Evolutionary conservation across 2,888 invertebrate species (phyloP).

Genomic region (Clistopyga incitator): DNA sequence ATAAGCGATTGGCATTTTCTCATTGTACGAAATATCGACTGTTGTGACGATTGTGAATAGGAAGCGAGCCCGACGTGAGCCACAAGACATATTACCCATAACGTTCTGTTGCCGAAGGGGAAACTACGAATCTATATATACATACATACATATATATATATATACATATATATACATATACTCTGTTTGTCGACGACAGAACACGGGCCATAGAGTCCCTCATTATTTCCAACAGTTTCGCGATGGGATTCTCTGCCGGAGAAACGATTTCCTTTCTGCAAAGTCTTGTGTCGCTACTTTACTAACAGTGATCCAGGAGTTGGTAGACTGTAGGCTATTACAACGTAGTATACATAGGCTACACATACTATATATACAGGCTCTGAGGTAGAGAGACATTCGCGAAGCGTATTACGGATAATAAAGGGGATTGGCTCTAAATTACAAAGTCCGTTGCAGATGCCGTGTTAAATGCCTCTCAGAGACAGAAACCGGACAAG

Average conservation of each 20-base stretch:
- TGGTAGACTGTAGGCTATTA: background rate
- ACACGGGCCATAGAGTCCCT: constrained; percentile 42
- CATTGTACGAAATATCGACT: constrained; percentile 13
- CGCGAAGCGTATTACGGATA: constrained; percentile 75
- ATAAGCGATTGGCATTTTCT: background rate
- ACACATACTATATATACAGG: background rate
- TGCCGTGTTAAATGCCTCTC: constrained; percentile 78
- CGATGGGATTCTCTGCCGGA: constrained; percentile 35
- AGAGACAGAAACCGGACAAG: constrained; percentile 74
- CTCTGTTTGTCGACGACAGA: constrained; percentile 56
- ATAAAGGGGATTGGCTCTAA: constrained; percentile 80
- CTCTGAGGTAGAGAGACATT: constrained; percentile 53
- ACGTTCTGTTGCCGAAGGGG: background rate
- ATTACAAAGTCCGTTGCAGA: constrained; percentile 81
- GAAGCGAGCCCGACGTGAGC: background rate
- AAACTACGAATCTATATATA: background rate
- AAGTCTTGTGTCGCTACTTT: constrained; percentile 25
- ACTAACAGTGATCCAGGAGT: constrained; percentile 35
- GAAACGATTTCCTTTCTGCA: constrained; percentile 59
- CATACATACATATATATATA: too few species aligned
- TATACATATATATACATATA: background rate
- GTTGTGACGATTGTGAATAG: constrained; percentile 5
- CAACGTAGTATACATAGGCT: background rate
- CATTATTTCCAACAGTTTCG: constrained; percentile 53
- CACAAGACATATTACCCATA: background rate